Evolutionary conservation across 2,797 vertebrate genomes (phyloP).

Genomic region (Argyrosomus regius): DNA sequence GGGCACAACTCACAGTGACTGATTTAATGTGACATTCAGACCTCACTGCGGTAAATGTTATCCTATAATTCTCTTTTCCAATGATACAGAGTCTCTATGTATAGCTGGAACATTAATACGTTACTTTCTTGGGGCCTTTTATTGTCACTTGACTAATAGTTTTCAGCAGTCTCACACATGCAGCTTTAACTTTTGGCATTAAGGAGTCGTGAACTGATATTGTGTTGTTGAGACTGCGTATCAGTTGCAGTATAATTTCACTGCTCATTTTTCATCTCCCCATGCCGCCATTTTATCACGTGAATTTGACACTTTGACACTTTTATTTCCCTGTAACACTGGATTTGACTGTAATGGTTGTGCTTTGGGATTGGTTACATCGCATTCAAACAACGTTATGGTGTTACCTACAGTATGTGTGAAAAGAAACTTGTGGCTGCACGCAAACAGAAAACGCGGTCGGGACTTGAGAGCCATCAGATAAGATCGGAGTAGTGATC

Average conservation of each 20-base stretch:
- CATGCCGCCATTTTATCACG: neutral
- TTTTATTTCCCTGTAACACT: neutral
- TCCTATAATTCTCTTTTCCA: neutral
- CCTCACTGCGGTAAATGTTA: neutral
- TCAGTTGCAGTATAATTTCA: neutral
- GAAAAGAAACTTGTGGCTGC: conserved; percentile 2
- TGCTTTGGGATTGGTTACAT: neutral
- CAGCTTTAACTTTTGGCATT: neutral
- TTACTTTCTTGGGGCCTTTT: neutral
- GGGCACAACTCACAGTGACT: neutral
- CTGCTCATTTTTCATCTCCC: neutral
- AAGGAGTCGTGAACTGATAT: neutral
- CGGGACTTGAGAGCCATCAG: neutral
- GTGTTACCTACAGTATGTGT: neutral
- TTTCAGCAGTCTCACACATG: neutral
- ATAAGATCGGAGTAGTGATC: conserved; percentile 5
- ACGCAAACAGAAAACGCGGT: neutral
- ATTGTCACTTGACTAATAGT: neutral
- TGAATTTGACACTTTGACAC: neutral
- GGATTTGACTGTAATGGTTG: neutral
- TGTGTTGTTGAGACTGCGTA: neutral
- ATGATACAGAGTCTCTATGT: neutral
- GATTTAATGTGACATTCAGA: neutral
- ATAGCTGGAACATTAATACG: neutral
- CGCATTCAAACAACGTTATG: conserved; percentile 6